Conservation (phyloP, 2,888 invertebrate species). For the Drosophila formosana region DNA sequence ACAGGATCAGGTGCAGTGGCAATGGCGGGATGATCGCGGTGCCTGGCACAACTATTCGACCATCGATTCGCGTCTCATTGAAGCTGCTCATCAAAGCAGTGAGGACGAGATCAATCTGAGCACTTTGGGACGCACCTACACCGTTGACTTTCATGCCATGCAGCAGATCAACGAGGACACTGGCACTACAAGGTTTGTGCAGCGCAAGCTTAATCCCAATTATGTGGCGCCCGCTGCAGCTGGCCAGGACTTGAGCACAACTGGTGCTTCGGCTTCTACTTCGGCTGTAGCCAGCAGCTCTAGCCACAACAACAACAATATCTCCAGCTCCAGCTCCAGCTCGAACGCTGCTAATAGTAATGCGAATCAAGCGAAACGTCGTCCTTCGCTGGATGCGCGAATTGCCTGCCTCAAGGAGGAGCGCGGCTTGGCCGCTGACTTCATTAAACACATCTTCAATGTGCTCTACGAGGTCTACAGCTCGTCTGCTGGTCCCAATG, state of each 20-base stretch:
- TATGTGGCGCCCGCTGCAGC: constrained; percentile 83
- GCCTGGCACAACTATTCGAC: constrained; percentile 97
- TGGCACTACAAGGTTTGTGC: constrained; percentile 96
- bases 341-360: constrained; percentile 1
- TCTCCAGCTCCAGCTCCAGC: constrained; percentile 31
- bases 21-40: constrained; percentile 98
- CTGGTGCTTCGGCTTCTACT: constrained; percentile 42
- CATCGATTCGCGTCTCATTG: constrained; percentile 96
- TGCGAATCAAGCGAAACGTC: constrained; percentile 63
- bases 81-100: constrained; percentile 96
- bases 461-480: constrained; percentile 99
- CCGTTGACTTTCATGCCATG: constrained; percentile 98
- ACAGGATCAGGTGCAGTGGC: constrained; percentile 95
- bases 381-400: constrained; percentile 87
- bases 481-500: constrained; percentile 98
- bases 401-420: constrained; percentile 90
- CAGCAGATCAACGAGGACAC: constrained; percentile 99
- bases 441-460: constrained; percentile 93
- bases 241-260: constrained; percentile 62
- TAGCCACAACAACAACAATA: constrained; percentile 20
- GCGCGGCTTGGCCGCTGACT: constrained; percentile 89
- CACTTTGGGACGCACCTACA: constrained; percentile 96
- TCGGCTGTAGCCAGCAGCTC: constrained; percentile 54
- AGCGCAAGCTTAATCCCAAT: constrained; percentile 90
- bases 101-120: constrained; percentile 98